Conservation (phyloP, 2,888 invertebrate genomes). For the Ellobium chinense region DNA sequence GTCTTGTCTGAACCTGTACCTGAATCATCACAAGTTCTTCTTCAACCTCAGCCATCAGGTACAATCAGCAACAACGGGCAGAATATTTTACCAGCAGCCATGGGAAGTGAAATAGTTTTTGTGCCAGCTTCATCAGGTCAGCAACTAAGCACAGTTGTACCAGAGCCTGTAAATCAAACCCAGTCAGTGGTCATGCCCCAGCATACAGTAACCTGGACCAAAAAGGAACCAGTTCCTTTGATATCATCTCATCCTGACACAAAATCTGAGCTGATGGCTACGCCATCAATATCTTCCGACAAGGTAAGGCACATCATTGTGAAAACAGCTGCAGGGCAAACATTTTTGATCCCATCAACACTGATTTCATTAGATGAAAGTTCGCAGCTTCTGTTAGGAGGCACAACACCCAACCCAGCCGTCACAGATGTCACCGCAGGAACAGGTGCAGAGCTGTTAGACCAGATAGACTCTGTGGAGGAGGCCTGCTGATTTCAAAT, state of each 20-base stretch:
- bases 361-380: conserved; percentile 4
- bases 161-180: neutral
- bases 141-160: neutral
- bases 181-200: neutral
- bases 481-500: too few relatives aligned
- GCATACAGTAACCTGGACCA: neutral
- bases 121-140: neutral
- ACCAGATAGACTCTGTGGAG: too few relatives aligned
- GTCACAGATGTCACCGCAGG: too few relatives aligned
- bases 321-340: neutral
- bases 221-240: neutral
- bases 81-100: neutral
- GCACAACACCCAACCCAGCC: too few relatives aligned
- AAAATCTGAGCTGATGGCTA: neutral
- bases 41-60: neutral
- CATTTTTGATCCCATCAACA: neutral
- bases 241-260: neutral
- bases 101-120: neutral
- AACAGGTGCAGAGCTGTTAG: too few relatives aligned
- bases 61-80: neutral
- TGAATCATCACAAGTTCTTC: neutral
- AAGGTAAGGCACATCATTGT: neutral
- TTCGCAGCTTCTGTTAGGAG: neutral
- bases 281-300: neutral
- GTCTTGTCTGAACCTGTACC: neutral